Conservation (phyloP, 1,140 invertebrate species). For the Palaemon carinicauda region DNA sequence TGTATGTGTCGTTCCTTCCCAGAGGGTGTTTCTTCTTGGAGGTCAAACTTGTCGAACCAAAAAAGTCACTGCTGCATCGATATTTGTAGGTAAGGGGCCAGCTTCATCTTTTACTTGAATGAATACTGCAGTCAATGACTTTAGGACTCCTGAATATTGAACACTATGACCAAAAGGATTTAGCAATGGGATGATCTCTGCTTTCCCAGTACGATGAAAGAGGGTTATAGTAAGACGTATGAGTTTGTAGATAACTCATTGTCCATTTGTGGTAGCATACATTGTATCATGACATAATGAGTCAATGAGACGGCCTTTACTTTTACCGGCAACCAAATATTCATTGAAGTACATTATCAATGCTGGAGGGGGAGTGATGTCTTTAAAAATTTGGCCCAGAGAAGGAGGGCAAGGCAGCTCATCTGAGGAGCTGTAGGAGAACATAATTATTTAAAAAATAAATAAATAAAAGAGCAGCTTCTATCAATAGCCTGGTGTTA, state of each 20-base stretch:
- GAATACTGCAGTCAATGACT: too few species aligned
- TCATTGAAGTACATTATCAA: not conserved
- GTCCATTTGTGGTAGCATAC: not conserved
- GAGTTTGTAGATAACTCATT: not conserved
- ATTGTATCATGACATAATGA: not conserved
- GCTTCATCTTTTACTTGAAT: too few species aligned
- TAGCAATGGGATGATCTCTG: too few species aligned
- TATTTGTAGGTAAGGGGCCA: too few species aligned
- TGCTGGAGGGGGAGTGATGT: not conserved
- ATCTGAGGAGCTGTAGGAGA: not conserved
- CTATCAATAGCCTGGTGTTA: not conserved
- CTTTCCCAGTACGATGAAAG: too few species aligned
- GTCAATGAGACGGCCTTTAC: not conserved
- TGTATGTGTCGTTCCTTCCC: too few species aligned
- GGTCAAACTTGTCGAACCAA: too few species aligned
- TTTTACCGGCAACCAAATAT: not conserved
- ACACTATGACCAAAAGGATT: too few species aligned
- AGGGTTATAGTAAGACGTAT: not conserved
- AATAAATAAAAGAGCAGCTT: not conserved
- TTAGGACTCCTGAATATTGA: too few species aligned
- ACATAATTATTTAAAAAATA: too few species aligned
- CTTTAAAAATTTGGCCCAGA: not conserved
- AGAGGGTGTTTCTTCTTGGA: too few species aligned
- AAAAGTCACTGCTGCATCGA: too few species aligned
- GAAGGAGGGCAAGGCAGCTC: not conserved